Percentiles rank a stretch among this genome's conserved stretches.
phyloP scores from a whole-genome alignment of 2,888 invertebrate species.

The Leptopilina syphax region DNA sequence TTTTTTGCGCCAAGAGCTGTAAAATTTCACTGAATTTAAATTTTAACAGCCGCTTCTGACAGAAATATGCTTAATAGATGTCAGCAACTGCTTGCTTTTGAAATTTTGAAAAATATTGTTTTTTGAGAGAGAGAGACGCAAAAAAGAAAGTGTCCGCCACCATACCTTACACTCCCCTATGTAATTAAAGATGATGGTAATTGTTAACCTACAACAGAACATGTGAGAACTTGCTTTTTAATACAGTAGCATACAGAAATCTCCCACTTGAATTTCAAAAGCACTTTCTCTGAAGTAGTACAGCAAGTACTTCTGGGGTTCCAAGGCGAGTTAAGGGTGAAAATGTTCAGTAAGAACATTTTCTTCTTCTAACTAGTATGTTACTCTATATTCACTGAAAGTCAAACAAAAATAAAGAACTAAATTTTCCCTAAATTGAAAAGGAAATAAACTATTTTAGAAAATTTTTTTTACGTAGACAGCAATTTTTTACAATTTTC shows the following conservation, averaged over 20 bases:
- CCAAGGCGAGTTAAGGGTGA: not conserved
- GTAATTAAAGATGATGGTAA: not conserved
- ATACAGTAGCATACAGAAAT: constrained; percentile 20
- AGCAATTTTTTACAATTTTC: constrained; percentile 3
- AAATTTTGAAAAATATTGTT: no score
- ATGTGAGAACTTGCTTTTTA: not conserved
- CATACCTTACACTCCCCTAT: no score
- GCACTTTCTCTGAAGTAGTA: constrained; percentile 21
- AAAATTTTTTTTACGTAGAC: not conserved
- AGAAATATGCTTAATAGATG: no score
- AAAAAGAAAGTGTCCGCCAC: no score
- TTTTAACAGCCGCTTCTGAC: no score
- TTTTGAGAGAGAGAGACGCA: no score
- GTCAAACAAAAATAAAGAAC: not conserved
- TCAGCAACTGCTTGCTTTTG: no score
- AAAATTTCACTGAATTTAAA: no score
- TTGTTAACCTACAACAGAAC: no score
- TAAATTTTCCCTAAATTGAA: not conserved
- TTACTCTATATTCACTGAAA: not conserved
- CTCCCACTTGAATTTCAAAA: constrained; percentile 19
- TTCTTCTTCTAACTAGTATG: not conserved
- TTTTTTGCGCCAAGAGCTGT: no score
- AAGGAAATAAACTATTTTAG: not conserved
- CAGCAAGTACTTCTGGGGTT: not conserved
- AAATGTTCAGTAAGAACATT: constrained; percentile 12